Evolutionary conservation across 1,140 invertebrate species (phyloP), one percentile per base, ranked within the genome.

Genomic region (Drosophila arawakana): DNA sequence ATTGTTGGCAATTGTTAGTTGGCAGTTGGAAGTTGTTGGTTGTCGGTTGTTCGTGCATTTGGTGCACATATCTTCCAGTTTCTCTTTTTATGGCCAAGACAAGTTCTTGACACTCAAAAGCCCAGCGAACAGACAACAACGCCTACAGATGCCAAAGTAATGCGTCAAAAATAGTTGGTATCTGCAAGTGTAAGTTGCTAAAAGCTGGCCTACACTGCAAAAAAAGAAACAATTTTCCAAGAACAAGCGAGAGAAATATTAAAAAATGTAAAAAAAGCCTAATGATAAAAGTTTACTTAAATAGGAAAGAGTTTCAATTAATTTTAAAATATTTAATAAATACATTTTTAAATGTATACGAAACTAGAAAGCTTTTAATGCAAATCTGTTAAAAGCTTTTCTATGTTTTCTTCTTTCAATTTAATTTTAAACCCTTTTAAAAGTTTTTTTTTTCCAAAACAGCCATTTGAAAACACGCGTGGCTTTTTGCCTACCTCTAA

Each of bases 31-130:
- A 41, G 37, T 57, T 57, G 11, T 46, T n/a, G 43, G 10, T 15
- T 10, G 55, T 11, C 0, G n/a, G 34, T 52, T 43, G 49, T 65
- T 67, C 46, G 43, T 81, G 74, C 82, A 86, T 88, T 85, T 80
- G 83, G 75, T 86, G 82, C 82, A 88, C 72, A 88, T 86, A 83
- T 79, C 84, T 89, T 80, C 76, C 76, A 80, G 76, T 79, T 86
- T 88, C 84, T 80, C 83, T 86, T 65, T 30, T 81, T 86, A 88
- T 89, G 84, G 83, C 80, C 83, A 86, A 86, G 83, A 89, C 83
- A 83, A 86, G 83, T 86, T 86, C 83, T 86, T 85, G 79, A 83
- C 78, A 83, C 81, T 83, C 81, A 80, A 81, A 71, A 74, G 82
- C 78, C 67, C 60, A 74, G 59, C 57, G 18, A 61, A 37, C 66